Base-by-base conservation (phyloP, 2,797 vertebrate species). In the Neomorphus geoffroyi region DNA sequence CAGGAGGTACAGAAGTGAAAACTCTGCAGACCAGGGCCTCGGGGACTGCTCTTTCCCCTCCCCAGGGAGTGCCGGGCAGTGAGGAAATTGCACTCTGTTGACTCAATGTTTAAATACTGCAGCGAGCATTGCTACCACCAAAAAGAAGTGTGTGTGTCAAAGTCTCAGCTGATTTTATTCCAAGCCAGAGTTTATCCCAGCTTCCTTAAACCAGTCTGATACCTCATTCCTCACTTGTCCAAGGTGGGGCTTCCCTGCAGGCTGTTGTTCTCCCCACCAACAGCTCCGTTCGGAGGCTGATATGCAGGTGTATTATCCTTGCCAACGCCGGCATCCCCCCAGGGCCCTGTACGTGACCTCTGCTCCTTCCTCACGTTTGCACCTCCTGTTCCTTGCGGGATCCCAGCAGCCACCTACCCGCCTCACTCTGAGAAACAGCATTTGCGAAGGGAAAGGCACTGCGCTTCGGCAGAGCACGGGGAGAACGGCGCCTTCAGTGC, bases 241-340 rank as follows among this genome's bases (percentile, higher is more conserved):
- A 10, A 56, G 72, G 80, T 10, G 71, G 5, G 62, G 72, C 10
- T 80, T 67, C 80, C 92, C 73, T 27, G 86, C 72, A 37, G 53
- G 58, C 26, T 26, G 26, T 15, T 60, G 39, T 10, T 78, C 70
- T 85, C 27, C 58, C 48, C 18, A 6, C 8, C 4, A 33, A 13
- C 16, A 2, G 37, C 61, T 71, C 24, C 18, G 26, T 46, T 71
- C 7, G 22, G 57, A 41, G 62, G 80, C 69, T 13, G 56, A 72
- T 0, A 5, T 3, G 3, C 39, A 12, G 35, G 8, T 28, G 30
- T 4, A 6, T 2, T 18, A 8, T 8, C 43, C 3, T 8, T 35
- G 39, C 84, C 50, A n/a, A 14, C 1, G 16, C 54, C 10, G 4
- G 28, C 57, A 32, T 2, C 39, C 12, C 56, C 80, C 82, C 73